phyloP scores from a whole-genome alignment of 2,888 invertebrate species.

The Chrysolina haemoptera region DNA sequence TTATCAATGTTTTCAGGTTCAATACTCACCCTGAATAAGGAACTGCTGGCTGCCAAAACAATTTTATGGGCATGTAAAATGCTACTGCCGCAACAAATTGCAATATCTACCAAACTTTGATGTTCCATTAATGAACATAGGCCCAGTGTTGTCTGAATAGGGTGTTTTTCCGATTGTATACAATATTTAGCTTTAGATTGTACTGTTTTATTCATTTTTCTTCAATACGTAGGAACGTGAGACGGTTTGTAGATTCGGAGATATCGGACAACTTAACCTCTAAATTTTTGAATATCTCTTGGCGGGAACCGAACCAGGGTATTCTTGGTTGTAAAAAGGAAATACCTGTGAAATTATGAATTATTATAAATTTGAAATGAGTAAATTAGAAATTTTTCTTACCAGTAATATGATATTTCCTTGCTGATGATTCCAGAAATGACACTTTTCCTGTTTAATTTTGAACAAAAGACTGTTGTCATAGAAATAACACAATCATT shows the following conservation, averaged over 20 bases:
- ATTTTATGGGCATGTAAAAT: slow-evolving; percentile 83
- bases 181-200: slow-evolving; percentile 48
- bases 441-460: slow-evolving; percentile 34
- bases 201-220: slow-evolving; percentile 42
- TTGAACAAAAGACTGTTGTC: slow-evolving; percentile 41
- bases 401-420: not conserved
- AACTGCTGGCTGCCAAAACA: slow-evolving; percentile 81
- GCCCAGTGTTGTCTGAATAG: slow-evolving; percentile 78
- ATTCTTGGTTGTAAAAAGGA: not conserved
- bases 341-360: not conserved
- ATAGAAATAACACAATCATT: slow-evolving; percentile 37
- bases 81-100: slow-evolving; percentile 82
- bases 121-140: slow-evolving; percentile 81
- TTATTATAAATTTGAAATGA: not conserved
- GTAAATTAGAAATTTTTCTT: not conserved
- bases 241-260: not conserved
- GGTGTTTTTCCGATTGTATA: slow-evolving; percentile 66
- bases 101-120: slow-evolving; percentile 82
- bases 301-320: slow-evolving; percentile 1
- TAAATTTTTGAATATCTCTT: slow-evolving; percentile 1
- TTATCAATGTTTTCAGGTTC: not conserved
- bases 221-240: not conserved
- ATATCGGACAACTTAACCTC: not conserved
- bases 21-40: slow-evolving; percentile 78
- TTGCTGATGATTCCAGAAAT: not conserved